These are phyloP conservation scores for Drosophila mayri DNA, from an alignment of 1,140 invertebrate species.

Conservation along the genomic window DNA sequence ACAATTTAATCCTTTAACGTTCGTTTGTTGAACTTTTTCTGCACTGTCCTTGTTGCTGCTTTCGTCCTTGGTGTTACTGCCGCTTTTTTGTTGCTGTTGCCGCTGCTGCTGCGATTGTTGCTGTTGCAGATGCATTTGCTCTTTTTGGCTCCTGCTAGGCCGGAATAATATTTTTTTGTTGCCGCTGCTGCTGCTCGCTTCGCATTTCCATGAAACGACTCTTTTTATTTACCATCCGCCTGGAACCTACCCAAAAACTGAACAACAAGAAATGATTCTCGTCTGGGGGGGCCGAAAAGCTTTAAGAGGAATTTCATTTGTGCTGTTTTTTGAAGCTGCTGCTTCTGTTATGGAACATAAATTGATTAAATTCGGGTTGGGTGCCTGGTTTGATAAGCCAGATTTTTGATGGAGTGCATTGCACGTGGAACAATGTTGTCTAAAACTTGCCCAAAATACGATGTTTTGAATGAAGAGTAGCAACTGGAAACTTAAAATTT, in stretches of 20 bases:
- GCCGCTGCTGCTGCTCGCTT: constrained; percentile 42
- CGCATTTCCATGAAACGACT: constrained; percentile 19
- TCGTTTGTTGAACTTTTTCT: constrained; percentile 77
- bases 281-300: constrained; percentile 25
- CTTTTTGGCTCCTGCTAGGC: constrained; percentile 44
- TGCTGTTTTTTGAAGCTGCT: background rate
- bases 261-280: constrained; percentile 55
- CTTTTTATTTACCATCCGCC: constrained; percentile 48
- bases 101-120: constrained; percentile 28
- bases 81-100: constrained; percentile 15
- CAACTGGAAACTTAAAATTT: background rate
- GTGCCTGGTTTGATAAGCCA: constrained; percentile 58
- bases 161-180: constrained; percentile 62
- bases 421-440: background rate
- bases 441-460: background rate
- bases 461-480: background rate
- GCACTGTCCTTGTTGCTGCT: constrained; percentile 40
- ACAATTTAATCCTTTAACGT: constrained; percentile 82
- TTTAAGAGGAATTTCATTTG: constrained; percentile 45
- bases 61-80: constrained; percentile 30
- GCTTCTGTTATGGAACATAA: constrained; percentile 56
- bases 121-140: constrained; percentile 39
- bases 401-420: constrained; percentile 13
- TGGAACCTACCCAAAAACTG: constrained; percentile 22
- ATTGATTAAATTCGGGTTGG: constrained; percentile 73